Evolutionary conservation across 1,140 invertebrate species (phyloP).

Genomic region (Amyelois transitella): DNA sequence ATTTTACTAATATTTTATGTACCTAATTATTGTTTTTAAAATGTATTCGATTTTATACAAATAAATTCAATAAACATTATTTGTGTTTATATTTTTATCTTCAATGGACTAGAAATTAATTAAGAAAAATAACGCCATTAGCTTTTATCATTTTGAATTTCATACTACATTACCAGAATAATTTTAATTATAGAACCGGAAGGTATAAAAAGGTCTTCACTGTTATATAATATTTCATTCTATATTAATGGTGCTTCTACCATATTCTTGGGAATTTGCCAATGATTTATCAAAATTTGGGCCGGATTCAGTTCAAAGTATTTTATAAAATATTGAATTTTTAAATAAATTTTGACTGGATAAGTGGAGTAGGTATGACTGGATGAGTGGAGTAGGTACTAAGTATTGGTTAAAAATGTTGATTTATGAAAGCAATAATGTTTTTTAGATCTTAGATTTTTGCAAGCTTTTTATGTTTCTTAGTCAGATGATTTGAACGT

Average conservation of each 20-base stretch:
- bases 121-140: too few species aligned
- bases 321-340: too few species aligned
- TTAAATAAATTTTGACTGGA: too few species aligned
- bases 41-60: slow-evolving; percentile 11
- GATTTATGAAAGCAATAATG: too few species aligned
- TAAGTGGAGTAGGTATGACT: neutral
- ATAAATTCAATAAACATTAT: slow-evolving; percentile 6
- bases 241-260: slow-evolving; percentile 6
- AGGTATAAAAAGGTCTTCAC: neutral
- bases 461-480: too few species aligned
- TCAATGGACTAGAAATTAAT: neutral
- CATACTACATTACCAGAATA: too few species aligned
- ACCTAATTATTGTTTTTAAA: slow-evolving; percentile 11
- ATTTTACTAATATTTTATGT: slow-evolving; percentile 16
- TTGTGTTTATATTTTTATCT: neutral
- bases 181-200: neutral
- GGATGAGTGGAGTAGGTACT: too few species aligned
- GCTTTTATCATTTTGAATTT: too few species aligned
- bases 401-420: too few species aligned
- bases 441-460: too few species aligned
- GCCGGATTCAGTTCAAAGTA: slow-evolving; percentile 3
- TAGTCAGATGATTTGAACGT: too few species aligned
- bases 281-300: slow-evolving; percentile 17
- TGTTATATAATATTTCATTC: slow-evolving; percentile 5
- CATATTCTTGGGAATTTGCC: slow-evolving; percentile 17